Evolutionary conservation across 1,140 invertebrate species (phyloP).

Genomic region (Dreissena rostriformis): DNA sequence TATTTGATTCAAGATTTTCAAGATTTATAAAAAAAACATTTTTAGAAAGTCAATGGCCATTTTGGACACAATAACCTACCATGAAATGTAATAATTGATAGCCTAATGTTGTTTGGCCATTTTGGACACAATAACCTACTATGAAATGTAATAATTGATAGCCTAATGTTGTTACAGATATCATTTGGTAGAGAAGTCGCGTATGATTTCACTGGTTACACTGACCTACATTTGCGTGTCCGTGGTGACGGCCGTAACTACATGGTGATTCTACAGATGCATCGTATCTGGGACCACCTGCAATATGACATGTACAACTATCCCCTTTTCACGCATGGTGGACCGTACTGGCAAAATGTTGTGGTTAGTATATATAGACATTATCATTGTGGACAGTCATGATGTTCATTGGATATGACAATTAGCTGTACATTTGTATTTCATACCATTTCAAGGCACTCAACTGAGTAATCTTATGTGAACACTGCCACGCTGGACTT

Average conservation of each 20-base stretch:
- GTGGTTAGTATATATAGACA: too few relatives aligned
- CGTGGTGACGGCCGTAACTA: conserved; percentile 96
- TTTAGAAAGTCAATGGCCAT: not conserved
- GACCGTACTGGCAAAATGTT: conserved; percentile 97
- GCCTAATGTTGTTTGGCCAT: conserved; percentile 7
- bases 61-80: not conserved
- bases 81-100: not conserved
- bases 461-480: too few relatives aligned
- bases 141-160: not conserved
- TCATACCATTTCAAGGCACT: too few relatives aligned
- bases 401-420: too few relatives aligned
- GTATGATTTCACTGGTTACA: conserved; percentile 90
- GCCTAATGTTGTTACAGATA: conserved; percentile 82
- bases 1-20: too few relatives aligned
- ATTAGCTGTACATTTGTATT: too few relatives aligned
- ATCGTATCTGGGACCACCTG: conserved; percentile 88
- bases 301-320: conserved; percentile 94
- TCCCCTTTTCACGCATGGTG: conserved; percentile 94
- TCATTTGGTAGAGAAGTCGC: conserved; percentile 89
- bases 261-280: conserved; percentile 87
- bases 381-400: too few relatives aligned
- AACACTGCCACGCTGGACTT: too few relatives aligned
- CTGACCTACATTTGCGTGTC: conserved; percentile 91
- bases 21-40: not conserved
- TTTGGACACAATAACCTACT: not conserved